Evolutionary conservation across 2,888 invertebrate genomes (phyloP).

Genomic region (Idaea aversata): DNA sequence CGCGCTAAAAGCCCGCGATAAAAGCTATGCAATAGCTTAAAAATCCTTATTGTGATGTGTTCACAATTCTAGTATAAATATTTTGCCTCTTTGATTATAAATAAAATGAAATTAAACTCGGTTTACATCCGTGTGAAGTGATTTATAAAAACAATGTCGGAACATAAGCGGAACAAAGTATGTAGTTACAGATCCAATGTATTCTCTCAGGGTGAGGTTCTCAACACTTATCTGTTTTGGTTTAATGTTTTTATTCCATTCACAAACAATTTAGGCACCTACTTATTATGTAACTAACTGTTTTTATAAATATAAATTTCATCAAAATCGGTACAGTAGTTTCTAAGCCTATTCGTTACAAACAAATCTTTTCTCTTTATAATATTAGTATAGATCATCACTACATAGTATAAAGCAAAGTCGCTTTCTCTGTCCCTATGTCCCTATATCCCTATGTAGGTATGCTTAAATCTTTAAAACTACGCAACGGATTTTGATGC

Average conservation of each 20-base stretch:
- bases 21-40: too few species aligned
- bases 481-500: too few species aligned
- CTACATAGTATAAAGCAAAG: too few species aligned
- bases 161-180: slow-evolving; percentile 7
- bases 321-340: too few species aligned
- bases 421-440: too few species aligned
- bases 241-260: neutral
- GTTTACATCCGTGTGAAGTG: slow-evolving; percentile 35
- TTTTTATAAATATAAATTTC: neutral
- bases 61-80: neutral
- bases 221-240: neutral
- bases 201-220: slow-evolving; percentile 5
- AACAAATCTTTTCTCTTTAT: too few species aligned
- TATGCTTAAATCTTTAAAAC: too few species aligned
- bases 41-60: too few species aligned
- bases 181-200: neutral
- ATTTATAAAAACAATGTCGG: slow-evolving; percentile 17
- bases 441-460: too few species aligned
- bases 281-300: neutral
- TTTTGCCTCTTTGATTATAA: slow-evolving; percentile 10
- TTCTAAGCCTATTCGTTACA: too few species aligned
- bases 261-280: neutral
- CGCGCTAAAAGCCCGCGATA: too few species aligned
- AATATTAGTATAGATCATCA: too few species aligned
- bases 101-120: slow-evolving; percentile 31